Base-by-base conservation (phyloP, 2,797 vertebrate species). In the Pteronotus mesoamericanus region DNA sequence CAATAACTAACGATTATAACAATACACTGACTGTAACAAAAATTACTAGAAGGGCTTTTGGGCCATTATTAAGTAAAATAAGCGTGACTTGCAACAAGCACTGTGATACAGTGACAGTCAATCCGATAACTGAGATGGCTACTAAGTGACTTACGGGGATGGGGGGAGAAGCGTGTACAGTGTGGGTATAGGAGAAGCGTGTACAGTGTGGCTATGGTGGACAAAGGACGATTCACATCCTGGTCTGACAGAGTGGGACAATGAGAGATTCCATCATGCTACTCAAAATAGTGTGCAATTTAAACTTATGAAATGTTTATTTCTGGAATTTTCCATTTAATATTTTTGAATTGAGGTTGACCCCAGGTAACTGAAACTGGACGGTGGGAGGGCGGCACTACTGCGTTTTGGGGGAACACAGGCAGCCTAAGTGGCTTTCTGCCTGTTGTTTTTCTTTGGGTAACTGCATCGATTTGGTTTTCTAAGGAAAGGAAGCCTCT, bases 211-310 rank as follows among this genome's bases (percentile, higher is more conserved):
- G 9, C 16, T n/a, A 24, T 4, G 29, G 19, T 34, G 7, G 39
- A 83, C 32, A 34, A 19, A 44, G 32, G 32, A 24, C 48, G 32
- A 16, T 15, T 83, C 42, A 9, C 6, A 6, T 66, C 39, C 39
- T 7, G 0, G n/a, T 75, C 15, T 24, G 32, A 37, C 4, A 4
- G 6, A 55, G n/a, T 9, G 2, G 48, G n/a, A 24, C 42, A 10
- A 42, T 21, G 32, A 22, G 32, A 34, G 61, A 83, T 48, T 66
- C 64, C 59, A 66, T 34, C 44, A 24, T 3, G 6, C 6, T 55
- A 16, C n/a, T 78, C 75, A 53, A 72, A 9, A 55, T 37, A 22
- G 22, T 18, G 3, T 53, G 14, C 18, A 24, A 24, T 64, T 24
- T 34, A 66, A 83, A 34, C 32, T n/a, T 34, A 18, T 10, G 12